Percentiles rank a stretch among this genome's conserved stretches.
These are phyloP conservation scores for Percopsis omiscomaycus DNA, from an alignment of 2,797 vertebrate genomes.

Conservation along the genomic window DNA sequence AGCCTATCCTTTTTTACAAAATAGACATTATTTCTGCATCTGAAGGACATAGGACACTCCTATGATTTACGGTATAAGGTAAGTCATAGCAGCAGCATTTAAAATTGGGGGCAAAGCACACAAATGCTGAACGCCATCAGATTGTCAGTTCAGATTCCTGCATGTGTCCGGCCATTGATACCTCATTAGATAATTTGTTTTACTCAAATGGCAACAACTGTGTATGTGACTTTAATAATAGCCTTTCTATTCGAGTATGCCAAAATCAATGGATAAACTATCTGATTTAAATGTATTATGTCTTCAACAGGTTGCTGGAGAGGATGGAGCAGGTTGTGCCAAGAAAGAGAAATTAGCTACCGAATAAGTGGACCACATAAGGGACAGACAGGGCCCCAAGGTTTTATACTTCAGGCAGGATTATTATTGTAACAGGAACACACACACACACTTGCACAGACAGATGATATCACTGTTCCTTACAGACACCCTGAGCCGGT, in stretches of 20 bases:
- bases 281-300: slow-evolving; percentile 40
- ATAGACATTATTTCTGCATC: too few species aligned
- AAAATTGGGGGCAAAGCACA: neutral
- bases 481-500: too few species aligned
- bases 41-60: too few species aligned
- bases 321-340: slow-evolving; percentile 5
- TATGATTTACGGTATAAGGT: neutral
- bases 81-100: neutral
- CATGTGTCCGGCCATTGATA: slow-evolving; percentile 5
- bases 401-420: slow-evolving; percentile 35
- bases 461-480: neutral
- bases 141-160: too few species aligned
- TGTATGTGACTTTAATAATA: slow-evolving; percentile 3
- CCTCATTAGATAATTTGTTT: slow-evolving; percentile 2
- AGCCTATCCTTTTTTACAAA: too few species aligned
- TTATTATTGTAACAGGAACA: slow-evolving; percentile 27
- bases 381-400: slow-evolving; percentile 12
- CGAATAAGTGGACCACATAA: slow-evolving; percentile 20
- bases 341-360: slow-evolving; percentile 43
- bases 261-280: slow-evolving; percentile 20
- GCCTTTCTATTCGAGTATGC: slow-evolving; percentile 4
- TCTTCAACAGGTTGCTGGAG: slow-evolving; percentile 43
- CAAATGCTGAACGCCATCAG: neutral
- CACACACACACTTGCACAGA: slow-evolving; percentile 2
- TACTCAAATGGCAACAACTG: slow-evolving; percentile 9